These are phyloP conservation scores for Platysteira castanea DNA, from an alignment of 2,113 vertebrate species.

Conservation along the genomic window DNA sequence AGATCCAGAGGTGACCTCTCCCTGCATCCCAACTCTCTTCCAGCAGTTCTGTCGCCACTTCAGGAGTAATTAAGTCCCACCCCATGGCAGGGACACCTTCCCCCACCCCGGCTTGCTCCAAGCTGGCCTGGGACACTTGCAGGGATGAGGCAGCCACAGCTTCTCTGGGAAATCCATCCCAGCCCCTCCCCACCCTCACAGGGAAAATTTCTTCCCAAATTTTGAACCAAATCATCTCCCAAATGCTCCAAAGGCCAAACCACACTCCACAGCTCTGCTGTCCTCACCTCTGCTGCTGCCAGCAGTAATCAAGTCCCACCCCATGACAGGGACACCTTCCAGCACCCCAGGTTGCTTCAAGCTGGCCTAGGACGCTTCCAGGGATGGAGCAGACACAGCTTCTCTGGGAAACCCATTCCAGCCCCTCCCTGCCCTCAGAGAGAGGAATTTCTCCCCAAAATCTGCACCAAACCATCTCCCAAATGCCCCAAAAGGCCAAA, in stretches of 20 bases:
- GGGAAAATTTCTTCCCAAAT: background rate
- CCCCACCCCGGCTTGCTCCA: background rate
- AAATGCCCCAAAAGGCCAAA: background rate
- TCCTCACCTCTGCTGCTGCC: background rate
- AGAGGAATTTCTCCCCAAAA: background rate
- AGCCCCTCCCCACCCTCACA: background rate
- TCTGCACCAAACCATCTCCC: background rate
- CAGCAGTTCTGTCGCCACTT: background rate
- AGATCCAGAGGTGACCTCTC: background rate
- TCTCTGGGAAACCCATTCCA: background rate
- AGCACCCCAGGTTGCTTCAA: accelerated
- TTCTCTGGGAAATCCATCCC: background rate
- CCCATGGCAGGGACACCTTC: background rate
- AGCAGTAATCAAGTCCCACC: background rate
- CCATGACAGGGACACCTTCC: background rate
- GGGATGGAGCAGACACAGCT: background rate
- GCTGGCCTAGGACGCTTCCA: background rate
- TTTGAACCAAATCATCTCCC: background rate
- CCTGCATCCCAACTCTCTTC: background rate
- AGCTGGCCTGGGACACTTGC: background rate
- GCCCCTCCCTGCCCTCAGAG: background rate
- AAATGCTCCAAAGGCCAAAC: no score
- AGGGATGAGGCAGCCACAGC: background rate
- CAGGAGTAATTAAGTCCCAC: background rate
- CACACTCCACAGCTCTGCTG: background rate